phyloP scores from a whole-genome alignment of 2,888 invertebrate species.

The Zaprionus lineosus region DNA sequence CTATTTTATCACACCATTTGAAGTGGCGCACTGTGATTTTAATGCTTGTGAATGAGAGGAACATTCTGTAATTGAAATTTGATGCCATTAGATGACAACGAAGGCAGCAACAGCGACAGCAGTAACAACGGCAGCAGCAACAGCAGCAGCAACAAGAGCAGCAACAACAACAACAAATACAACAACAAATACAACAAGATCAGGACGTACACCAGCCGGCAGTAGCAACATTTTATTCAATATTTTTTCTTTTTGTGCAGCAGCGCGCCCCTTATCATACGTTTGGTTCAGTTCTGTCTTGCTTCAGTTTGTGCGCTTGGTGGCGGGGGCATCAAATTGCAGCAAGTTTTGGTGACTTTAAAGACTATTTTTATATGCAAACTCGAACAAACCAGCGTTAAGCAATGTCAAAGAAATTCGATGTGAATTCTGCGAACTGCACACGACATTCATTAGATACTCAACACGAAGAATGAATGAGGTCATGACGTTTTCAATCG shows the following conservation, averaged over 20 bases:
- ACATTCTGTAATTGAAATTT: conserved; percentile 81
- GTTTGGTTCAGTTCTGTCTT: conserved; percentile 17
- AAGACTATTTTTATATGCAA: conserved; percentile 48
- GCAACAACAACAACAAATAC: conserved; percentile 20
- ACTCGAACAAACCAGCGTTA: conserved; percentile 36
- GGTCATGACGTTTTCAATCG: conserved; percentile 54
- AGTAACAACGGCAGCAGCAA: conserved; percentile 34
- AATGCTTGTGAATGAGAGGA: conserved; percentile 53
- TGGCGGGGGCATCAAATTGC: conserved; percentile 59
- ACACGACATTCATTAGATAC: conserved; percentile 66
- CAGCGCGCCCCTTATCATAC: conserved; percentile 37
- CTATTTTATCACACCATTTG: conserved; percentile 65
- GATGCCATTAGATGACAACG: conserved; percentile 75
- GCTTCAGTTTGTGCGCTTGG: conserved; percentile 22
- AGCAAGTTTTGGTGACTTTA: conserved; percentile 54
- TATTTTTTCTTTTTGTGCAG: conserved; percentile 6
- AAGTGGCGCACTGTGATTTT: conserved; percentile 47
- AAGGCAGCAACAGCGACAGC: conserved; percentile 27
- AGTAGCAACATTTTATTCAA: neutral
- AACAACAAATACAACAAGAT: conserved; percentile 29
- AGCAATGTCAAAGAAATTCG: conserved; percentile 67
- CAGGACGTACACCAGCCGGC: conserved; percentile 6
- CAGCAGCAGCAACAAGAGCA: conserved; percentile 18
- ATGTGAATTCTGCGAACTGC: conserved; percentile 65
- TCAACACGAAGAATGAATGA: conserved; percentile 36